Base-by-base conservation (phyloP, 2,888 invertebrate species). In the Drosophila anomelani region DNA sequence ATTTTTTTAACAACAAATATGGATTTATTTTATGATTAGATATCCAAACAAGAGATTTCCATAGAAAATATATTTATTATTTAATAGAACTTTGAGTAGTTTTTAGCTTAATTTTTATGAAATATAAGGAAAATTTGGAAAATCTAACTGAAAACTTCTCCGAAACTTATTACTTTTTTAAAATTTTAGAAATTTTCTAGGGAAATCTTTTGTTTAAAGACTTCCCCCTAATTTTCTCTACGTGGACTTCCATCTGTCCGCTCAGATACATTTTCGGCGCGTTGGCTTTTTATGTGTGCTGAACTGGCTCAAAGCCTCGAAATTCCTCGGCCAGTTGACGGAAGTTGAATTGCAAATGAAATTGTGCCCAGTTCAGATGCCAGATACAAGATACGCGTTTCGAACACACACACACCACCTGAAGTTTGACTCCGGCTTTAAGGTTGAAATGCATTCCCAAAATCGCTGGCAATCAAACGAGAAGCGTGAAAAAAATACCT, bases 261-360 rank as follows among this genome's bases (percentile, higher is more conserved):
- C 47, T 49, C 60, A 34, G 58, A 57, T 43, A 54, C 32, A 32
- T 43, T 72, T 72, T 38, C 49, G 15, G 59, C 49, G 26, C 51
- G 32, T 56, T 10, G 43, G 51, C 15, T 43, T 47, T 41, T 47
- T 62, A 44, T 54, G 62, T 64, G 46, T 12, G 47, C 36, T 69
- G 67, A 72, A 74, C 78, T 72, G 54, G 66, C 79, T 72, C 76
- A 75, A 46, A 66, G 47, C 51, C 54, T 47, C 57, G 41, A 72
- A 57, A 64, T 78, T 70, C 74, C 53, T 68, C 61, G 59, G 63
- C 6, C 61, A 55, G 82, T 85, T 87, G 85, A 79, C 87, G 85
- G 87, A 85, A 87, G 77, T 87, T 77, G 81, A 85, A 87, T 87
- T 78, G 80, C 80, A 79, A 85, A 80, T 87, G 77, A 71, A 80